phyloP scores from a whole-genome alignment of 2,888 invertebrate species.

The Lymantria monacha region DNA sequence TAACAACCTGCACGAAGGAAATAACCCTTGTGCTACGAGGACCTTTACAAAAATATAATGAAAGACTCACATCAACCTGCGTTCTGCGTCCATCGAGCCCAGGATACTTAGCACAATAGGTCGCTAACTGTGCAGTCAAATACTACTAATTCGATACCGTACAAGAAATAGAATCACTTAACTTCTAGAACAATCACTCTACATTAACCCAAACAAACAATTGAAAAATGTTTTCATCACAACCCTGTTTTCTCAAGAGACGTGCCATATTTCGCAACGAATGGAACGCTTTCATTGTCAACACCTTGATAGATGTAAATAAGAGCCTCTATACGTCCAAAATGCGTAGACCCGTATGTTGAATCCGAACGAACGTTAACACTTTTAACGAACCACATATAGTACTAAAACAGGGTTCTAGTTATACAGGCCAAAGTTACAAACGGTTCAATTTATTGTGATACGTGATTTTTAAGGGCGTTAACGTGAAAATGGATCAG shows the following conservation, averaged over 20 bases:
- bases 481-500: slow-evolving; percentile 17
- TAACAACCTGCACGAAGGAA: too few species aligned
- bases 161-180: too few species aligned
- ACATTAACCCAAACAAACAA: slow-evolving; percentile 1
- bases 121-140: too few species aligned
- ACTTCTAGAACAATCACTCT: too few species aligned
- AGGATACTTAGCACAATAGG: too few species aligned
- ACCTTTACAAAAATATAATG: too few species aligned
- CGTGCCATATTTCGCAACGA: slow-evolving; percentile 71
- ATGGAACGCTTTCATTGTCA: slow-evolving; percentile 64
- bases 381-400: slow-evolving; percentile 5
- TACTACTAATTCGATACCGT: too few species aligned
- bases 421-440: slow-evolving; percentile 11
- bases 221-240: slow-evolving; percentile 34
- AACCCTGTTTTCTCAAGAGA: slow-evolving; percentile 59
- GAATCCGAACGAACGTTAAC: slow-evolving; percentile 7
- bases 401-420: slow-evolving; percentile 8
- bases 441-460: slow-evolving; percentile 18
- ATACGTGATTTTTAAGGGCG: slow-evolving; percentile 7
- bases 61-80: too few species aligned
- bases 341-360: slow-evolving; percentile 27
- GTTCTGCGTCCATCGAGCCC: too few species aligned
- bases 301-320: slow-evolving; percentile 60
- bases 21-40: too few species aligned
- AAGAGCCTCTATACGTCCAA: slow-evolving; percentile 46